A percentile compares a stretch with the other conserved stretches of the same genome.
Evolutionary conservation across 2,797 vertebrate species (phyloP).

Genomic region (Gila robusta): DNA sequence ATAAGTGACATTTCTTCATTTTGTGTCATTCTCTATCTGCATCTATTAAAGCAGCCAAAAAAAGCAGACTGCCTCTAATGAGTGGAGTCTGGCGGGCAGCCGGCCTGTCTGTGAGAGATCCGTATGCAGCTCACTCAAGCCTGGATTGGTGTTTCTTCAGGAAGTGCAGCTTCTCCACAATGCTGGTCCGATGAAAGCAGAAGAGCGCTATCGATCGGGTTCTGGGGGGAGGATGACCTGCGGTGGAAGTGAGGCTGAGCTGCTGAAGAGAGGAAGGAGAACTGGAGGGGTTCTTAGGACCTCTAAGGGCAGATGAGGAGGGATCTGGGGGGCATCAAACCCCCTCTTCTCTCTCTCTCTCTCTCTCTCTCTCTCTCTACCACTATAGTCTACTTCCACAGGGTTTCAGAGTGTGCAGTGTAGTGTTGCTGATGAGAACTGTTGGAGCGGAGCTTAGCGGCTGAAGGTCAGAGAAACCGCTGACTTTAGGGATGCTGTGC

Average conservation of each 20-base stretch:
- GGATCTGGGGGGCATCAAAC: constrained; percentile 69
- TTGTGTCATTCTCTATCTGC: background rate
- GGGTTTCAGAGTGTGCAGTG: constrained; percentile 63
- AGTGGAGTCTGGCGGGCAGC: constrained; percentile 41
- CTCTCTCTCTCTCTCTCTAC: constrained; percentile 63
- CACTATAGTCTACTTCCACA: constrained; percentile 56
- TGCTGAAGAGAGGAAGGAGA: constrained; percentile 78
- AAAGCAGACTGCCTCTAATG: constrained; percentile 47
- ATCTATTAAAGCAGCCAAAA: constrained; percentile 27
- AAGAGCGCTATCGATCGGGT: constrained; percentile 81
- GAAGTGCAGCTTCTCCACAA: constrained; percentile 80
- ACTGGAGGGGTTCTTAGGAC: constrained; percentile 59
- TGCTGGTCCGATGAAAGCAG: constrained; percentile 85
- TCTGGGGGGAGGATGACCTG: constrained; percentile 67
- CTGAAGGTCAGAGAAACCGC: constrained; percentile 66
- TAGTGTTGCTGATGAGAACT: constrained; percentile 78
- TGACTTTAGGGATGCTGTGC: constrained; percentile 65
- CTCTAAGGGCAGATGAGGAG: constrained; percentile 54
- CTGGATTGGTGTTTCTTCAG: constrained; percentile 84
- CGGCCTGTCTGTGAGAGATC: constrained; percentile 41
- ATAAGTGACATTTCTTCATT: constrained; percentile 7
- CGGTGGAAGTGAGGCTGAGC: constrained; percentile 76
- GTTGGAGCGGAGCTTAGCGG: constrained; percentile 73
- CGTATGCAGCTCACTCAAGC: constrained; percentile 27
- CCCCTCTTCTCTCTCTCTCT: constrained; percentile 61